Evolutionary conservation across 2,113 vertebrate species (phyloP).

Genomic region (Oxyruncus cristatus): DNA sequence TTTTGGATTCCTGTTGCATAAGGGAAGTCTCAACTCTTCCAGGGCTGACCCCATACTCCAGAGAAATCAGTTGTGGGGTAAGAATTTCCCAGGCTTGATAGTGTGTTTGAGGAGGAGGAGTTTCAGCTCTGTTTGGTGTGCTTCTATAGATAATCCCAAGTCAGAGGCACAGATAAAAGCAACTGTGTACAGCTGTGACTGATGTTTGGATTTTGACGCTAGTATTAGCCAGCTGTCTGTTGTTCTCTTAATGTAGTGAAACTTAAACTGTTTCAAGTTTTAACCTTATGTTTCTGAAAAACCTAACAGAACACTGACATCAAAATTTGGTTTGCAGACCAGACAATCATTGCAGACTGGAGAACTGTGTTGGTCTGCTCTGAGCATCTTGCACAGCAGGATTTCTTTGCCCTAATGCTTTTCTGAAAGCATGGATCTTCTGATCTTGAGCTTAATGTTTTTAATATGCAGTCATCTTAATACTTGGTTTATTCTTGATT

Average conservation of each 20-base stretch:
- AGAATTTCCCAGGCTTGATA: neutral
- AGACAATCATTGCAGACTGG: neutral
- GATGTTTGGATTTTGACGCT: neutral
- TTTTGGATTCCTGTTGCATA: neutral
- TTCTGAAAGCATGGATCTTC: neutral
- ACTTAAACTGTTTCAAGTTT: neutral
- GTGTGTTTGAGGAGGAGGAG: neutral
- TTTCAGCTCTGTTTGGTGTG: neutral
- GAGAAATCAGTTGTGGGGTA: neutral
- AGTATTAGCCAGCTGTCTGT: neutral
- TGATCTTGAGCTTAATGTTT: neutral
- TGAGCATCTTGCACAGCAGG: neutral
- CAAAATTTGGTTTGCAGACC: neutral
- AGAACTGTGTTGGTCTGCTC: neutral
- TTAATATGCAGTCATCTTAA: neutral
- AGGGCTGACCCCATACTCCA: neutral
- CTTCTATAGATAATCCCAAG: neutral
- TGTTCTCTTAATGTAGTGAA: neutral
- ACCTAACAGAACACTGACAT: neutral
- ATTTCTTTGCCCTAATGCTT: neutral
- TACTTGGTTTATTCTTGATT: neutral
- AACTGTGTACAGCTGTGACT: neutral
- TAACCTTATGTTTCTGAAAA: neutral
- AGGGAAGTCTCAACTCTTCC: neutral
- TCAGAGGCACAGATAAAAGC: conserved; percentile 4